Conservation (phyloP, 1,140 invertebrate genomes). For the Panonychus citri region DNA sequence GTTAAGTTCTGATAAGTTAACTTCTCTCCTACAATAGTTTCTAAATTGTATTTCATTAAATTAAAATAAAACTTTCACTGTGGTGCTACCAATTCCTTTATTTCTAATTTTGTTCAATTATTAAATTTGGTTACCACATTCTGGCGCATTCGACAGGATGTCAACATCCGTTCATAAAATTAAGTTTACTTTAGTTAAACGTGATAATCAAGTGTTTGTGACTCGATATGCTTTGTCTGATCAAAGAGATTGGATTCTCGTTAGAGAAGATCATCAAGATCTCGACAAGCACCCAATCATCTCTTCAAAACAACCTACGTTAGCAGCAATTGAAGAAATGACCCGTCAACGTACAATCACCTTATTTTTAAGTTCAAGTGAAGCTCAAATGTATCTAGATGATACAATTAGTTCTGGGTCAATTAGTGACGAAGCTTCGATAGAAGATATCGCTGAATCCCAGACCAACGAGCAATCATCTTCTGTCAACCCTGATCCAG, state of each 20-base stretch:
- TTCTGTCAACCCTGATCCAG: no score
- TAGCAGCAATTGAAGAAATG: background rate
- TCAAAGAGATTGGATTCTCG: background rate
- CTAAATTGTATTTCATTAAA: no score
- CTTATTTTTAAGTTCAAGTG: background rate
- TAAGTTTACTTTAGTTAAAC: background rate
- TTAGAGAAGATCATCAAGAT: background rate
- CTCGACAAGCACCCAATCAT: background rate
- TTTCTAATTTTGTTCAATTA: no score
- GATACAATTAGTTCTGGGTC: background rate
- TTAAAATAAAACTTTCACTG: no score
- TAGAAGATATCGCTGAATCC: no score
- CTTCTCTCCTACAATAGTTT: no score
- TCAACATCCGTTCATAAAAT: background rate
- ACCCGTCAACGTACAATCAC: background rate
- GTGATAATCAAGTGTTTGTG: background rate
- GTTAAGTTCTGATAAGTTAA: no score
- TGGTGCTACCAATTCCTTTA: no score
- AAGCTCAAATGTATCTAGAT: background rate
- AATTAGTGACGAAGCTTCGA: background rate
- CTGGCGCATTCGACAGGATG: constrained; percentile 2
- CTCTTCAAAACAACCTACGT: background rate
- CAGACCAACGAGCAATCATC: background rate
- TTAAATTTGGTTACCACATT: no score
- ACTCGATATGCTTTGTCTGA: background rate